A percentile compares a stretch with the other conserved stretches of the same genome.
Evolutionary conservation across 2,113 vertebrate species (phyloP).

Genomic region (Halichoerus grypus): DNA sequence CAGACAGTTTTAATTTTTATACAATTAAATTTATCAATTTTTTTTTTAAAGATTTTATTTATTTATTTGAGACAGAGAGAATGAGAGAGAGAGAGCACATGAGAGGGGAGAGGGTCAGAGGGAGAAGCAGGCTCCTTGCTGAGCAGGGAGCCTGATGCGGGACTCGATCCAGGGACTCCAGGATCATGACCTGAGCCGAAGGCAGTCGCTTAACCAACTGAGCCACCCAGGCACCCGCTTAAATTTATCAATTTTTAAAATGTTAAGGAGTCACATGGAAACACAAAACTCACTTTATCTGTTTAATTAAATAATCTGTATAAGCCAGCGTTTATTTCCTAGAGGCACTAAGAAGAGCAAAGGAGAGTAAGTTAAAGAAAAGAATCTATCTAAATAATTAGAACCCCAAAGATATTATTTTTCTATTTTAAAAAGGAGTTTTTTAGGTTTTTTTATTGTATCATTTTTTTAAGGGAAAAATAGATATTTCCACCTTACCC

Average conservation of each 20-base stretch:
- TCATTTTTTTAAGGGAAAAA: constrained; percentile 24
- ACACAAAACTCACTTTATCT: background rate
- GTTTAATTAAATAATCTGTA: background rate
- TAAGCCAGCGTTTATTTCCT: background rate
- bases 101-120: no score
- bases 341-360: background rate
- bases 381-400: background rate
- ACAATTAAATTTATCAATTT: background rate
- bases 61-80: no score
- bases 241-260: constrained; percentile 5
- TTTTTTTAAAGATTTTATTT: no score
- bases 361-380: background rate
- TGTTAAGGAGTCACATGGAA: background rate
- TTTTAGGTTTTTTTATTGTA: background rate
- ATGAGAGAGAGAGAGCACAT: no score
- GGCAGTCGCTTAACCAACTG: no score
- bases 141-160: no score
- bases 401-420: background rate
- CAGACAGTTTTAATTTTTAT: background rate
- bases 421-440: background rate
- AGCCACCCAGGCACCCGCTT: background rate
- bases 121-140: no score
- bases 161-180: no score
- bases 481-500: background rate
- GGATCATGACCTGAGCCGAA: no score